These are phyloP conservation scores for Phragmatobia fuliginosa DNA, from an alignment of 2,888 invertebrate genomes.

Conservation along the genomic window DNA sequence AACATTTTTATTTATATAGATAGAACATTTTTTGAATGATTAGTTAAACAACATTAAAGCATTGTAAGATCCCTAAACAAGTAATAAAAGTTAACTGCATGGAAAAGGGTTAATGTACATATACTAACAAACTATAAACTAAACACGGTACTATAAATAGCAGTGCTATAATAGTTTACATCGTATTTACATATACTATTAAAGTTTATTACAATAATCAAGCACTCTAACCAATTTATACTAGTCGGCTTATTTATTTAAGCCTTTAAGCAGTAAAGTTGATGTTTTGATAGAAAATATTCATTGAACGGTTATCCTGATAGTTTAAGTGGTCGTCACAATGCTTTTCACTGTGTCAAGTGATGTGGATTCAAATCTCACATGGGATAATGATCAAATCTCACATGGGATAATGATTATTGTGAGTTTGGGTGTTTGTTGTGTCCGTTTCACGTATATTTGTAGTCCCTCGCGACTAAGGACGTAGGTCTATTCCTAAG, in stretches of 20 bases:
- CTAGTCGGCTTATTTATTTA: not conserved
- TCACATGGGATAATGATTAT: too few species aligned
- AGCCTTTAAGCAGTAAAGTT: not conserved
- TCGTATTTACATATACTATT: not conserved
- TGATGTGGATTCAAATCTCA: too few species aligned
- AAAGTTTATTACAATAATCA: not conserved
- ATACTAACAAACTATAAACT: not conserved
- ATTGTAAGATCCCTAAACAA: not conserved
- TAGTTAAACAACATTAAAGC: not conserved
- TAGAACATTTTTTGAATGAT: too few species aligned
- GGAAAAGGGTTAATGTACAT: conserved; percentile 11
- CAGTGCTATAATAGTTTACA: not conserved
- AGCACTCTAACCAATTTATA: not conserved
- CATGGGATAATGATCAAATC: too few species aligned
- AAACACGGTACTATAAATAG: not conserved
- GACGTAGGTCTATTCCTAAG: too few species aligned
- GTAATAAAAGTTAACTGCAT: conserved; percentile 14
- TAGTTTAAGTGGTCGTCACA: too few species aligned
- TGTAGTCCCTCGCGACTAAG: too few species aligned
- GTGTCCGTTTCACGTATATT: too few species aligned
- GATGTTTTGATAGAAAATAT: not conserved
- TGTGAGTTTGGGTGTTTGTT: too few species aligned
- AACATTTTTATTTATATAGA: too few species aligned
- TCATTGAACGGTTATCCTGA: too few species aligned
- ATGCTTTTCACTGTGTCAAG: too few species aligned